phyloP scores from a whole-genome alignment of 2,797 vertebrate species.

The Coreius guichenoti region DNA sequence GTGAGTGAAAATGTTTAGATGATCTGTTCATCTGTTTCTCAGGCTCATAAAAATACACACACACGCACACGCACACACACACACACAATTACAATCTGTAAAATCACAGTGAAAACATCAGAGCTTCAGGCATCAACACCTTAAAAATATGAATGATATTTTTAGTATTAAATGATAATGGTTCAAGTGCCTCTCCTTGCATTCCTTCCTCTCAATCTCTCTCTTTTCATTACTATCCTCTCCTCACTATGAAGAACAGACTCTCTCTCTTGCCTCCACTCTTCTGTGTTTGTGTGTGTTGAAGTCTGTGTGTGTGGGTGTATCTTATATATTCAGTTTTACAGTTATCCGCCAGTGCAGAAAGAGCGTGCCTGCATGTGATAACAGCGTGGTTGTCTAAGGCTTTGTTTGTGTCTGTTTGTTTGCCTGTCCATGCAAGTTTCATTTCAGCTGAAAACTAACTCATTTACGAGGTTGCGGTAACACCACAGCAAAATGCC shows the following conservation, averaged over 20 bases:
- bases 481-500: slow-evolving; percentile 37
- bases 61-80: not conserved
- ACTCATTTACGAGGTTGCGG: slow-evolving; percentile 25
- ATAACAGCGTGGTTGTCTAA: slow-evolving; percentile 57
- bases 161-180: slow-evolving; percentile 36
- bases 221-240: slow-evolving; percentile 9
- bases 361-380: slow-evolving; percentile 55
- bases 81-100: slow-evolving; percentile 30
- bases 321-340: slow-evolving; percentile 58
- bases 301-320: slow-evolving; percentile 36
- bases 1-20: not conserved
- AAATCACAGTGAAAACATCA: slow-evolving; percentile 63
- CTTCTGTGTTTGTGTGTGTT: slow-evolving; percentile 43
- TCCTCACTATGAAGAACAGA: slow-evolving; percentile 12
- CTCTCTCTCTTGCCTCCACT: slow-evolving; percentile 36
- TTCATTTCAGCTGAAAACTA: slow-evolving; percentile 42
- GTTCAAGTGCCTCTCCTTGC: slow-evolving; percentile 12
- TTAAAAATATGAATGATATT: slow-evolving; percentile 47
- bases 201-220: slow-evolving; percentile 13
- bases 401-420: slow-evolving; percentile 42
- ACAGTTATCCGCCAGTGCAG: slow-evolving; percentile 61
- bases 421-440: slow-evolving; percentile 53
- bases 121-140: slow-evolving; percentile 52
- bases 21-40: slow-evolving; percentile 1
- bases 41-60: not conserved